Evolutionary conservation across 1,140 invertebrate genomes (phyloP), one percentile per base, ranked within the genome.

Genomic region (Drosophila pachea): DNA sequence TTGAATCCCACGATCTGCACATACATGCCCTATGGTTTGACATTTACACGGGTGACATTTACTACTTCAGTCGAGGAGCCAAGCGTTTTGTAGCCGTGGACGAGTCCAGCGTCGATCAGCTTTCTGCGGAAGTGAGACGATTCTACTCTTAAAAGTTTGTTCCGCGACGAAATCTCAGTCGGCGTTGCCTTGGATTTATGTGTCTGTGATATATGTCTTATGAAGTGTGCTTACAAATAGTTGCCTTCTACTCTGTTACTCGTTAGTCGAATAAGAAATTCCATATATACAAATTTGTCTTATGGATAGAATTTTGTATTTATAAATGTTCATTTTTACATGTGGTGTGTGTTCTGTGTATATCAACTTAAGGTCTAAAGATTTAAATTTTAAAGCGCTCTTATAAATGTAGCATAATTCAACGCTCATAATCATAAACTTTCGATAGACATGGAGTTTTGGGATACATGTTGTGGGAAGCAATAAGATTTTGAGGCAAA

Each of bases 11-110:
- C 76, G 92, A 97, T 86, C 90, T 98, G 5, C 95, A 97, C 79
- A 94, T 98, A 69, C 97, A 98, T 87, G 97, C 97, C 0, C 90
- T 99, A 4, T 99, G 97, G 97, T 98, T 98, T 89, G 97, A 99
- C 89, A 97, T 99, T 86, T 98, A 98, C 82, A 98, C 96, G 0
- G 97, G 97, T 4, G 96, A 98, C 90, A 96, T 99, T 82, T 97
- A 96, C 89, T 97, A 96, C 86, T 98, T 98, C 81, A 97, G 96
- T 86, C 92, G 95, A 68, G 93, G 93, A 40, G 93, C 94, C 31
- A 97, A 98, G 90, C 91, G 97, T 7, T 91, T 86, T 43, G 91
- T 96, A 77, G 95, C 95, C 14, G 92, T 96, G 68, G 95, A 96
- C 87, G 96, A 98, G 90, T 88, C 91, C 4, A 96, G 93, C 47